Conservation (phyloP, 2,113 vertebrate genomes). For the Monopterus albus region DNA sequence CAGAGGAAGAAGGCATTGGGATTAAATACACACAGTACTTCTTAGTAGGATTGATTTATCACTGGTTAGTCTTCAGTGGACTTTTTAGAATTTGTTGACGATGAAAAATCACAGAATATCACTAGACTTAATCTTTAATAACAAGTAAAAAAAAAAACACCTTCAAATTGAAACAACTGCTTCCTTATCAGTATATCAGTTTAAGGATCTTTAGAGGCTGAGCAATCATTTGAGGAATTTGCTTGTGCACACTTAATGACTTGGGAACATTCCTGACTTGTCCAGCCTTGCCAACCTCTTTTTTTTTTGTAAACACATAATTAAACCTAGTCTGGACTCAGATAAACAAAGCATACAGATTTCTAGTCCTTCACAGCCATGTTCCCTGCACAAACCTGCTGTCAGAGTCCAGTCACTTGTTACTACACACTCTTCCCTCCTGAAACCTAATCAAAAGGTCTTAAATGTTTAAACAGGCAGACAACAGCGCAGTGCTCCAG, state of each 20-base stretch:
- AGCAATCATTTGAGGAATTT: constrained; percentile 1
- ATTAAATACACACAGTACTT: too few relatives aligned
- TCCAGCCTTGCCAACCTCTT: constrained; percentile 27
- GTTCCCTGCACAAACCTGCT: neutral
- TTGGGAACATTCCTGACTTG: constrained; percentile 33
- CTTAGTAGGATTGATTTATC: too few relatives aligned
- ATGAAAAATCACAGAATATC: too few relatives aligned
- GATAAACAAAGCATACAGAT: neutral
- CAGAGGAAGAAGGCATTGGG: too few relatives aligned
- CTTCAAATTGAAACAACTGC: too few relatives aligned
- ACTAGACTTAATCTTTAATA: too few relatives aligned
- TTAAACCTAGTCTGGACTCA: neutral
- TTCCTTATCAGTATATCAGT: too few relatives aligned
- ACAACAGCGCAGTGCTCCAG: neutral
- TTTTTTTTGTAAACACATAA: neutral
- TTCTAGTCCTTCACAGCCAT: neutral
- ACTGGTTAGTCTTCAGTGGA: too few relatives aligned
- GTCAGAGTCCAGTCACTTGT: neutral
- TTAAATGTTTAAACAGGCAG: neutral
- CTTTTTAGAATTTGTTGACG: too few relatives aligned
- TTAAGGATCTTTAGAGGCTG: neutral
- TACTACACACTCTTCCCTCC: neutral
- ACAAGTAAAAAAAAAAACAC: too few relatives aligned
- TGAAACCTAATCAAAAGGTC: neutral
- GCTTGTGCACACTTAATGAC: constrained; percentile 13